These are phyloP conservation scores for Coenonympha arcania DNA, from an alignment of 2,888 invertebrate species.

Conservation along the genomic window DNA sequence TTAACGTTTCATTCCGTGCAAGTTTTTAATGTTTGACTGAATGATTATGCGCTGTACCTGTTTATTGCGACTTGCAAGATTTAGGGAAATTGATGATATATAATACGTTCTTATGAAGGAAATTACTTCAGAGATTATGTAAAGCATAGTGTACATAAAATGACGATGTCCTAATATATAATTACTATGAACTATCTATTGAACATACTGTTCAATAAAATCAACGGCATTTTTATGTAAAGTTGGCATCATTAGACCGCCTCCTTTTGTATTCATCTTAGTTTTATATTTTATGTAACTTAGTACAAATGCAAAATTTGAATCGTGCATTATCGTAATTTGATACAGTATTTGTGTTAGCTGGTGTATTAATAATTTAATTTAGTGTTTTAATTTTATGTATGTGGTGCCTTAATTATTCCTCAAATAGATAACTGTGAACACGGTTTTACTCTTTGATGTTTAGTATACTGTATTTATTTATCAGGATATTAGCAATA, in stretches of 20 bases:
- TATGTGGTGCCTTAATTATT: constrained; percentile 71
- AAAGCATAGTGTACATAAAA: constrained; percentile 21
- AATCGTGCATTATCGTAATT: constrained; percentile 37
- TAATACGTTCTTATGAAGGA: constrained; percentile 32
- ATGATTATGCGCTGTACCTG: constrained; percentile 61
- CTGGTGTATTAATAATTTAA: constrained; percentile 53
- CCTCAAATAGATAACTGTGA: constrained; percentile 29
- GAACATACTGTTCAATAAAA: constrained; percentile 12
- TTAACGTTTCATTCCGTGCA: constrained; percentile 69
- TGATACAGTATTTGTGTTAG: constrained; percentile 63
- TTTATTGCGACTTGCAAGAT: constrained; percentile 39
- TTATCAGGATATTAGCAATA: neutral
- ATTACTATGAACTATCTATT: too few relatives aligned
- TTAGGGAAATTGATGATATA: constrained; percentile 35
- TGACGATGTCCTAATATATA: neutral
- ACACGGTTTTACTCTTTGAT: constrained; percentile 21
- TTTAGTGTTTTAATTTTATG: constrained; percentile 49
- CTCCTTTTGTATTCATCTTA: constrained; percentile 26
- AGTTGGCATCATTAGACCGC: constrained; percentile 49
- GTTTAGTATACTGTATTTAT: constrained; percentile 20
- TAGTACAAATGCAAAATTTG: constrained; percentile 37
- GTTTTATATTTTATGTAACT: constrained; percentile 32
- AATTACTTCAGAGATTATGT: constrained; percentile 30
- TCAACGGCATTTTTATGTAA: constrained; percentile 11
- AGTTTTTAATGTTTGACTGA: constrained; percentile 53